Evolutionary conservation across 2,888 invertebrate species (phyloP).

Genomic region (Lithophane leautieri): DNA sequence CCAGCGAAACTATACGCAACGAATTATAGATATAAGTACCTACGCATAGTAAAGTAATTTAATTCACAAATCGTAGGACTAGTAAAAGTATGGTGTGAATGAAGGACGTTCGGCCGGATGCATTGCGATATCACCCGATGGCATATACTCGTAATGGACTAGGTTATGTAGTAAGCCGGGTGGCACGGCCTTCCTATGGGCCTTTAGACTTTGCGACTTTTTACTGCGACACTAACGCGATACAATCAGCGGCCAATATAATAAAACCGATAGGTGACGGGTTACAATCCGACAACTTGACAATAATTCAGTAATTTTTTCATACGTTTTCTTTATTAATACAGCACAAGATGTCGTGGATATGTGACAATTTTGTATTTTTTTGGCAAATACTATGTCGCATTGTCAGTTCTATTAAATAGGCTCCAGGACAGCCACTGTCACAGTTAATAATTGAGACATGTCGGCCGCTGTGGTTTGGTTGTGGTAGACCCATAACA

Average conservation of each 20-base stretch:
- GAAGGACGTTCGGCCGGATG: slow-evolving; percentile 75
- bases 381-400: too few species aligned
- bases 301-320: background rate
- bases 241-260: background rate
- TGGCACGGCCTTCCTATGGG: slow-evolving; percentile 19
- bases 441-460: background rate
- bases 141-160: slow-evolving; percentile 39
- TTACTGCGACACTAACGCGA: slow-evolving; percentile 19
- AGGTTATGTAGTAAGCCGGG: slow-evolving; percentile 28
- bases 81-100: slow-evolving; percentile 74
- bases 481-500: background rate
- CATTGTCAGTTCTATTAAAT: too few species aligned
- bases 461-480: background rate
- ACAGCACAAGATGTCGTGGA: background rate
- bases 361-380: background rate
- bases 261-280: background rate
- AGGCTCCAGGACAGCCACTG: background rate
- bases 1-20: background rate
- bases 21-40: background rate
- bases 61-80: slow-evolving; percentile 63
- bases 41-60: slow-evolving; percentile 29
- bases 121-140: slow-evolving; percentile 66
- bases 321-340: background rate
- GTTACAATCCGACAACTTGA: background rate
- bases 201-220: slow-evolving; percentile 28